Base-by-base conservation (phyloP, 1,140 invertebrate species). In the Apis laboriosa region DNA sequence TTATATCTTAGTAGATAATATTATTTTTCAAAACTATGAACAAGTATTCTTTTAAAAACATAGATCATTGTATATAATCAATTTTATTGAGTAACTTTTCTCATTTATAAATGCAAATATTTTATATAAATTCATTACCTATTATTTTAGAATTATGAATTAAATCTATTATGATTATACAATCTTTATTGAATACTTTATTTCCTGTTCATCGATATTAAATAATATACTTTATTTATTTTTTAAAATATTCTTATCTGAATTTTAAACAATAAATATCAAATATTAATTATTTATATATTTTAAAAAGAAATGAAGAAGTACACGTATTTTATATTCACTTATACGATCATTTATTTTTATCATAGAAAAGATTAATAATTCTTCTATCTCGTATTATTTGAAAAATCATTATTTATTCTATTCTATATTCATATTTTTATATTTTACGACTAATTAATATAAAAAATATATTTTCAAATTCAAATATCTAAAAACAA, bases 91-190 rank as follows among this genome's bases (percentile, higher is more conserved):
- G 5, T 58, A 34, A 58, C 17, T 58, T 58, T 58, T 19, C 19
- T 58, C 34, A 4, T 34, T 34, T 19, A 58, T 2, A 19, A 11
- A n/a, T 21, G n/a, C 12, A 53, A 53, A 3, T 53, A 53, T 11
- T 53, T 53, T 53, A 53, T 53, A 53, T 53, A 12, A 19, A 61
- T 43, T 19, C 34, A 34, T 7, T 49, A 64, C 49, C 49, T 9
- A 53, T 60, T 60, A 49, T 56, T 4, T 55, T 82, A 81, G 61
- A 86, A 77, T 75, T 78, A 61, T 8, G 60, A n/a, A 43, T 34
- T 19, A 19, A 56, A 72, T 73, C 9, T 61, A 1, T 56, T 56
- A 56, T 56, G 15, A 56, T 17, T 56, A 55, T 55, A 56, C 55
- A 56, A 56, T 60, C 9, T 60, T 60, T 21, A 60, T n/a, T n/a